Evolutionary conservation across 2,888 invertebrate species (phyloP).

Genomic region (Allolobophora icterica): DNA sequence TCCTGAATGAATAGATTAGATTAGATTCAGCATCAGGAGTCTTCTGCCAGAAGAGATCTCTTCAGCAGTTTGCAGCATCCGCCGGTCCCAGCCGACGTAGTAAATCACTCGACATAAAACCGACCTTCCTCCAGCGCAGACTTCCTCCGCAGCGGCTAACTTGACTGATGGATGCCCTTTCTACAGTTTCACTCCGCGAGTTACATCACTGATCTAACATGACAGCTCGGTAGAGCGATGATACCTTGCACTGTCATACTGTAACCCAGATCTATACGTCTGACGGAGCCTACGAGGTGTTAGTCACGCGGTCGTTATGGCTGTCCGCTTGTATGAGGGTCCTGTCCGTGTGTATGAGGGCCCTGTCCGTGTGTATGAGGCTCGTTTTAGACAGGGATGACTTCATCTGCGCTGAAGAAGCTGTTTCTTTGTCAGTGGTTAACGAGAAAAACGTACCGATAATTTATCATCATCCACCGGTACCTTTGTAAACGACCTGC

Average conservation of each 20-base stretch:
- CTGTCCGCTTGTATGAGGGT: not conserved
- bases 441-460: not conserved
- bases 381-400: not conserved
- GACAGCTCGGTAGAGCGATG: not conserved
- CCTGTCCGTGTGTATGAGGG: too few relatives aligned
- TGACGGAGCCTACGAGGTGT: not conserved
- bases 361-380: too few relatives aligned
- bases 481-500: not conserved
- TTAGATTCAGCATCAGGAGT: not conserved
- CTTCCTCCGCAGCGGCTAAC: not conserved
- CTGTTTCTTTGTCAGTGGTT: not conserved
- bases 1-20: not conserved
- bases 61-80: too few relatives aligned
- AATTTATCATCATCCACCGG: not conserved
- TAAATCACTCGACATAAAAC: not conserved
- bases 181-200: not conserved
- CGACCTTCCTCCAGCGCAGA: not conserved
- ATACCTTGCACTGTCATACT: not conserved
- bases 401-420: not conserved
- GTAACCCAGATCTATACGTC: not conserved
- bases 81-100: not conserved
- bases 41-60: not conserved
- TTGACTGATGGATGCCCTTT: constrained; percentile 11
- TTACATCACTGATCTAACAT: not conserved
- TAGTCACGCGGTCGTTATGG: not conserved